phyloP scores from a whole-genome alignment of 2,797 vertebrate genomes.

The Aselliscus stoliczkanus region DNA sequence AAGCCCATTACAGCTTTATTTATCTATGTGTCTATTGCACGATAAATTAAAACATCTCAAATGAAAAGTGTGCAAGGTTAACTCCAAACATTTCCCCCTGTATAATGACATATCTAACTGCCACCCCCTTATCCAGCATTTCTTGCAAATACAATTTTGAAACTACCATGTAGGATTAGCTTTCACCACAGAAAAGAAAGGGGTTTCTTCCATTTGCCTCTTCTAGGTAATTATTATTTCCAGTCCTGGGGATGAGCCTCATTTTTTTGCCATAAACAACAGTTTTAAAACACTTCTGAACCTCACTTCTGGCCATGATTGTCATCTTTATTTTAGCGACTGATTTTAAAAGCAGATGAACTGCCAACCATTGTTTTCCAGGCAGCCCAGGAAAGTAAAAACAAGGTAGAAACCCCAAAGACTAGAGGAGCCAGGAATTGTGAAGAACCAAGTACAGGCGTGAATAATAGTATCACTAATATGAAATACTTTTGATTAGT shows the following conservation, averaged over 20 bases:
- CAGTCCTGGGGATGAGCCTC: background rate
- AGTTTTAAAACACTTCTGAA: constrained; percentile 45
- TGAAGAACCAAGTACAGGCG: constrained; percentile 24
- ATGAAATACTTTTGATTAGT: constrained; percentile 20
- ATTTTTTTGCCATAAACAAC: constrained; percentile 36
- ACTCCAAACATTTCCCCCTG: constrained; percentile 35
- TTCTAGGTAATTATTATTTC: constrained; percentile 52
- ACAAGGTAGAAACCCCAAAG: background rate
- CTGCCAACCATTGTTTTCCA: constrained; percentile 36
- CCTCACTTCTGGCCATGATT: constrained; percentile 2
- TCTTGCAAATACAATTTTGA: constrained; percentile 69
- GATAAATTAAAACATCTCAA: constrained; percentile 71
- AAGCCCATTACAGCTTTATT: constrained; percentile 68
- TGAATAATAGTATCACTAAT: background rate
- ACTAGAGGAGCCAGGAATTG: background rate
- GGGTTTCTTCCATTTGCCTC: background rate
- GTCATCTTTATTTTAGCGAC: constrained; percentile 53
- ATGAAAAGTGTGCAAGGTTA: constrained; percentile 63
- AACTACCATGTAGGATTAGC: constrained; percentile 58
- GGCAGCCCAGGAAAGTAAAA: constrained; percentile 13
- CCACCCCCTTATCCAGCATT: constrained; percentile 53
- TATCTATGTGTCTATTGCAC: constrained; percentile 69
- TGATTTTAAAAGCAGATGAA: constrained; percentile 31
- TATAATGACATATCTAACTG: constrained; percentile 46
- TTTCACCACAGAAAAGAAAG: constrained; percentile 42